phyloP scores from a whole-genome alignment of 1,140 invertebrate genomes.

The Eupristina koningsbergeri region DNA sequence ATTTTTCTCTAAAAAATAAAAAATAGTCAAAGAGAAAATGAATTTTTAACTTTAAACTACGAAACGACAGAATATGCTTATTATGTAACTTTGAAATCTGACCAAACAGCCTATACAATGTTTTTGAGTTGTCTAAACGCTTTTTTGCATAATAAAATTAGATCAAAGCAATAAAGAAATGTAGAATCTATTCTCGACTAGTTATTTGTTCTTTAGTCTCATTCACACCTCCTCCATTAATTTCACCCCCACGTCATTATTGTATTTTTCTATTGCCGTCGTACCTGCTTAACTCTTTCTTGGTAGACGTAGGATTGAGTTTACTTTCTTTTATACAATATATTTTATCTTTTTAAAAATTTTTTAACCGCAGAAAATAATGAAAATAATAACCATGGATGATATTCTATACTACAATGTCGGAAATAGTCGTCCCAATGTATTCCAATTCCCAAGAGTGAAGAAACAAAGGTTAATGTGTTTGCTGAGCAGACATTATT shows the following conservation, averaged over 20 bases:
- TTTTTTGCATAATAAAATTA: neutral
- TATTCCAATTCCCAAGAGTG: neutral
- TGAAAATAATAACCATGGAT: neutral
- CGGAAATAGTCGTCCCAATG: constrained; percentile 1
- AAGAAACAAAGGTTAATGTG: neutral
- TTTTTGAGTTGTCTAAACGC: neutral
- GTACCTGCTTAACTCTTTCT: neutral
- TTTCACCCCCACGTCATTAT: neutral
- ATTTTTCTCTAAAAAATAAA: neutral
- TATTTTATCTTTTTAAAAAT: constrained; percentile 21
- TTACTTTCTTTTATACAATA: neutral
- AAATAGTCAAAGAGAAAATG: neutral
- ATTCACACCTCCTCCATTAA: neutral
- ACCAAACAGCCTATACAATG: neutral
- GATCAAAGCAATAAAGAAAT: constrained; percentile 20
- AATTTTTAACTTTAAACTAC: neutral
- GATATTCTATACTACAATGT: neutral
- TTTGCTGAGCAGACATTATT: neutral
- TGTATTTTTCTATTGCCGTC: neutral
- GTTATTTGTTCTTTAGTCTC: constrained; percentile 24
- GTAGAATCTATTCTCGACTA: constrained; percentile 38
- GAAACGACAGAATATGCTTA: neutral
- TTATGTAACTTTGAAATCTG: neutral
- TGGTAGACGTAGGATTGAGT: neutral
- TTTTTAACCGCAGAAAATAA: neutral